Conservation (phyloP, 2,113 vertebrate genomes). For the Kobus ellipsiprymnus region DNA sequence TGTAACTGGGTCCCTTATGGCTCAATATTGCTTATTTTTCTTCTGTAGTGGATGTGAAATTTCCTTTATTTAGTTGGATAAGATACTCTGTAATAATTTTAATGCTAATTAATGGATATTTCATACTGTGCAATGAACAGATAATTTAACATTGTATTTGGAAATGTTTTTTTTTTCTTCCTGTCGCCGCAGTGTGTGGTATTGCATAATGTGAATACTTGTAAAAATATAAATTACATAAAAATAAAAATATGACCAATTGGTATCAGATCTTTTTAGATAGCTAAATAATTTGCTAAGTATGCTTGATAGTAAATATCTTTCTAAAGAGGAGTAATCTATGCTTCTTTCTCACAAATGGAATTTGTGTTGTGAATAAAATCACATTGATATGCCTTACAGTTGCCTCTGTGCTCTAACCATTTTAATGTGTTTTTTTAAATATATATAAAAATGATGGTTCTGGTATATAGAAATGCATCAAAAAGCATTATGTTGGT, state of each 20-base stretch:
- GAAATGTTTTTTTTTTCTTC: slow-evolving; percentile 86
- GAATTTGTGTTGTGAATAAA: slow-evolving; percentile 83
- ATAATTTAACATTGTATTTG: slow-evolving; percentile 86
- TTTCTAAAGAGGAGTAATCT: slow-evolving; percentile 82
- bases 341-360: slow-evolving; percentile 82
- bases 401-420: slow-evolving; percentile 78
- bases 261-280: slow-evolving; percentile 72
- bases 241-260: slow-evolving; percentile 72
- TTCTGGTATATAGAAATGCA: slow-evolving; percentile 71
- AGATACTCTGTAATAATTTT: slow-evolving; percentile 84
- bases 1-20: slow-evolving; percentile 77
- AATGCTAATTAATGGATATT: slow-evolving; percentile 85
- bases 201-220: slow-evolving; percentile 86
- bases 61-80: slow-evolving; percentile 83
- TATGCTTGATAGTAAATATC: slow-evolving; percentile 75
- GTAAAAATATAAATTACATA: slow-evolving; percentile 86
- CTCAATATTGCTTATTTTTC: slow-evolving; percentile 80
- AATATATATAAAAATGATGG: slow-evolving; percentile 72
- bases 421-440: slow-evolving; percentile 79
- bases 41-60: slow-evolving; percentile 85
- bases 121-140: slow-evolving; percentile 84
- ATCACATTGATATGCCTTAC: slow-evolving; percentile 80
- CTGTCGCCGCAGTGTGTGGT: slow-evolving; percentile 83
- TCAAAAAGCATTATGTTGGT: slow-evolving; percentile 77
- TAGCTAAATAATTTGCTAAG: slow-evolving; percentile 70